Evolutionary conservation across 2,113 vertebrate species (phyloP).

Genomic region (Anser brachyrhynchus): DNA sequence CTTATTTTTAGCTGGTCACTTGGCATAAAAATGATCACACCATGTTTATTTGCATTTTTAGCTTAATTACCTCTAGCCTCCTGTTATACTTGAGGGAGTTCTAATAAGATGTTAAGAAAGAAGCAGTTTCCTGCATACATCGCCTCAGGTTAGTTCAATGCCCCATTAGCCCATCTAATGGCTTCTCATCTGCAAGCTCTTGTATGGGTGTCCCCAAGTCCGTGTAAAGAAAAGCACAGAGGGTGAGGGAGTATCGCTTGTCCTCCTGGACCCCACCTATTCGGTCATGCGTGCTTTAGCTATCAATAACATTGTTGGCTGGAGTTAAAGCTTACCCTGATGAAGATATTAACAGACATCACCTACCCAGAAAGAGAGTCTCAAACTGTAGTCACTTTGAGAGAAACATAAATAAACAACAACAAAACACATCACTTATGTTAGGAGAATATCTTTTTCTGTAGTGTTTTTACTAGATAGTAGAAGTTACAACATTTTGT

Average conservation of each 20-base stretch:
- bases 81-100: conserved; percentile 62
- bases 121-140: conserved; percentile 29
- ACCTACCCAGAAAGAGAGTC: background rate
- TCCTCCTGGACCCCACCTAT: background rate
- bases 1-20: conserved; percentile 41
- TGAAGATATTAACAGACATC: background rate
- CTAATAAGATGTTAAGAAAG: conserved; percentile 69
- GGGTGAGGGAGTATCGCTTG: background rate
- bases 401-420: background rate
- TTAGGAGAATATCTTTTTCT: background rate
- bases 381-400: background rate
- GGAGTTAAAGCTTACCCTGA: background rate
- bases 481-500: background rate
- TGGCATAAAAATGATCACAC: conserved; percentile 41
- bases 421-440: background rate
- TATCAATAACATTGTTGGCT: background rate
- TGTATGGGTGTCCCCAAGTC: background rate
- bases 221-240: conserved; percentile 2
- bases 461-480: background rate
- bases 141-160: conserved; percentile 68
- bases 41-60: conserved; percentile 62
- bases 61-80: conserved; percentile 63
- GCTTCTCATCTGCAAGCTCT: conserved; percentile 60
- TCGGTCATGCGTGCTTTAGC: background rate
- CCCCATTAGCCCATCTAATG: conserved; percentile 77